Evolutionary conservation across 1,140 invertebrate genomes (phyloP).

Genomic region (Drosophila pseudoobscura): DNA sequence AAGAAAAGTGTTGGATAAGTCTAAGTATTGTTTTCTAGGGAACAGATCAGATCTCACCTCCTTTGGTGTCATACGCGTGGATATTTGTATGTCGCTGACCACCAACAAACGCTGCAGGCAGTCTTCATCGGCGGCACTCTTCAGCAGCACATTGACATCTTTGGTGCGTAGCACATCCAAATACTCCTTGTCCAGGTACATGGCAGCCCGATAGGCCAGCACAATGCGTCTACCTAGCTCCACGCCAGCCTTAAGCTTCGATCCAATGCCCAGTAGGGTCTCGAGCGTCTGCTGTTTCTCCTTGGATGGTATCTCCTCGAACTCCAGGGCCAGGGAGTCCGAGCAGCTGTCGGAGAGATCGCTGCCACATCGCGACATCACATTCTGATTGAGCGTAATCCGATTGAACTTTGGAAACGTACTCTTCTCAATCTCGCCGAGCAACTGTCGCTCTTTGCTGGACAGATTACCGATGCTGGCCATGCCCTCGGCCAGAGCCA

Average conservation of each 20-base stretch:
- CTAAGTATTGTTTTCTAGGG: too few relatives aligned
- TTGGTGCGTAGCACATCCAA: conserved; percentile 84
- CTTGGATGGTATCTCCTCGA: conserved; percentile 79
- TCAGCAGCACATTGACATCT: conserved; percentile 84
- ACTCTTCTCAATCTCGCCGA: conserved; percentile 73
- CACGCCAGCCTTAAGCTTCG: conserved; percentile 84
- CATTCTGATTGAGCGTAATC: conserved; percentile 66
- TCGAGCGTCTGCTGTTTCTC: conserved; percentile 77
- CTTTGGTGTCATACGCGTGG: conserved; percentile 83
- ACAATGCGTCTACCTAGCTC: conserved; percentile 85
- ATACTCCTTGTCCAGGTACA: conserved; percentile 85
- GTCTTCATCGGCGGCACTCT: conserved; percentile 84
- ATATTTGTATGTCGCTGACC: conserved; percentile 85
- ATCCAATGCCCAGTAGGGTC: conserved; percentile 77
- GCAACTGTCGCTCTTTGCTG: conserved; percentile 69
- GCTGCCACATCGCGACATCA: conserved; percentile 50
- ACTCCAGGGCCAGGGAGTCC: conserved; percentile 59
- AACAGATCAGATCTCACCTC: conserved; percentile 41
- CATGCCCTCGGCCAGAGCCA: conserved; percentile 84
- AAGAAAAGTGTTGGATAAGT: background rate
- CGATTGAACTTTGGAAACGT: conserved; percentile 77
- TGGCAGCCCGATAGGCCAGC: conserved; percentile 85
- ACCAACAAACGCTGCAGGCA: conserved; percentile 85
- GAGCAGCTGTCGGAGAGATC: conserved; percentile 73
- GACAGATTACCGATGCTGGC: conserved; percentile 72